Conservation (phyloP, 2,888 invertebrate species). For the Hyles lineata region DNA sequence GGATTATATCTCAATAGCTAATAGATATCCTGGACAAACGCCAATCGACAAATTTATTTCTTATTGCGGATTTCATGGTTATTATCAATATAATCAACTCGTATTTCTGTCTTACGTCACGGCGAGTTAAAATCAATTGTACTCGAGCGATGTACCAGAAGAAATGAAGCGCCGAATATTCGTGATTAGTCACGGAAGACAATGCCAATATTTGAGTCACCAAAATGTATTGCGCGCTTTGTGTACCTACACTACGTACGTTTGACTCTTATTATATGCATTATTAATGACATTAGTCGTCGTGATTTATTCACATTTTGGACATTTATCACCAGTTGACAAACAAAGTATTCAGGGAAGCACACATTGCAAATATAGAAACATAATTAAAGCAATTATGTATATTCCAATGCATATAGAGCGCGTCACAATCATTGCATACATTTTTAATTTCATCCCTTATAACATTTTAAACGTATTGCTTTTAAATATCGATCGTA, state of each 20-base stretch:
- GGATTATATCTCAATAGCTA: background rate
- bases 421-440: background rate
- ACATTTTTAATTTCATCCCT: background rate
- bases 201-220: slow-evolving; percentile 23
- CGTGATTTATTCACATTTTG: slow-evolving; percentile 7
- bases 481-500: slow-evolving; percentile 7
- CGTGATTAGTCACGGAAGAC: slow-evolving; percentile 22
- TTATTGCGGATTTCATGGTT: background rate
- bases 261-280: background rate
- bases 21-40: background rate
- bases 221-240: background rate
- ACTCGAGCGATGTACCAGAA: slow-evolving; percentile 11
- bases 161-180: slow-evolving; percentile 27
- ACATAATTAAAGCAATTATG: background rate
- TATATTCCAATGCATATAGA: background rate
- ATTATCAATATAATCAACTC: background rate
- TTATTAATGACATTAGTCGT: background rate
- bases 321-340: background rate
- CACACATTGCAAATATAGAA: background rate
- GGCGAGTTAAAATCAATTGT: slow-evolving; percentile 16
- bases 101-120: slow-evolving; percentile 4
- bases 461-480: background rate
- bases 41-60: background rate
- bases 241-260: background rate
- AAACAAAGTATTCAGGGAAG: background rate